Conservation (phyloP, 2,888 invertebrate genomes). For the Hirtodrosophila duncani region DNA sequence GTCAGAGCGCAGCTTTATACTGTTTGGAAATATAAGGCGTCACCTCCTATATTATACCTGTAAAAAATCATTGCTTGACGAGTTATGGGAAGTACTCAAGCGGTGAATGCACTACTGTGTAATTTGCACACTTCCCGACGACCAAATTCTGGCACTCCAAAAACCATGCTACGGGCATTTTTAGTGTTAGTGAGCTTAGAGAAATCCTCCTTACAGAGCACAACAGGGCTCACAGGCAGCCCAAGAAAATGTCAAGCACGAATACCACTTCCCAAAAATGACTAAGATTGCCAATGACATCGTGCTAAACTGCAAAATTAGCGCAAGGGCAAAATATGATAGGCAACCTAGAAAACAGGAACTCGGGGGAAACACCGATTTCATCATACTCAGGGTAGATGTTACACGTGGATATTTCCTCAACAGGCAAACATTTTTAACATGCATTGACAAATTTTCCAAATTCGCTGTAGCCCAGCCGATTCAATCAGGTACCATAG, state of each 20-base stretch:
- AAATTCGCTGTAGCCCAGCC: neutral
- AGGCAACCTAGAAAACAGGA: too few relatives aligned
- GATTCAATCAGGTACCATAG: neutral
- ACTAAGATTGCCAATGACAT: too few relatives aligned
- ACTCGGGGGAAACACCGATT: neutral
- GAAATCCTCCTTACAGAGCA: neutral
- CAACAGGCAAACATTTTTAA: too few relatives aligned
- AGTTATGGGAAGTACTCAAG: neutral
- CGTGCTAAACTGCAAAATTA: too few relatives aligned
- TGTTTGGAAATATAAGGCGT: neutral
- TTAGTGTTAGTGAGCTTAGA: neutral
- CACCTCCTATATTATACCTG: too few relatives aligned
- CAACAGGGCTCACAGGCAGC: neutral
- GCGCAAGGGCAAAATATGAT: too few relatives aligned
- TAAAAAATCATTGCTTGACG: neutral
- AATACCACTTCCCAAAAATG: neutral
- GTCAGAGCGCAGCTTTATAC: neutral
- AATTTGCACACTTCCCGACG: neutral
- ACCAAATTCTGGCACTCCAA: too few relatives aligned
- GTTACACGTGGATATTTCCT: too few relatives aligned
- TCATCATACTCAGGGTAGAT: neutral
- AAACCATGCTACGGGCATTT: too few relatives aligned
- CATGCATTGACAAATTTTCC: too few relatives aligned
- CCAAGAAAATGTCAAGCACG: neutral
- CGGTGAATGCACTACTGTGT: neutral